These are phyloP conservation scores for Crotalus horridus DNA, from an alignment of 2,113 vertebrate species.

Conservation along the genomic window DNA sequence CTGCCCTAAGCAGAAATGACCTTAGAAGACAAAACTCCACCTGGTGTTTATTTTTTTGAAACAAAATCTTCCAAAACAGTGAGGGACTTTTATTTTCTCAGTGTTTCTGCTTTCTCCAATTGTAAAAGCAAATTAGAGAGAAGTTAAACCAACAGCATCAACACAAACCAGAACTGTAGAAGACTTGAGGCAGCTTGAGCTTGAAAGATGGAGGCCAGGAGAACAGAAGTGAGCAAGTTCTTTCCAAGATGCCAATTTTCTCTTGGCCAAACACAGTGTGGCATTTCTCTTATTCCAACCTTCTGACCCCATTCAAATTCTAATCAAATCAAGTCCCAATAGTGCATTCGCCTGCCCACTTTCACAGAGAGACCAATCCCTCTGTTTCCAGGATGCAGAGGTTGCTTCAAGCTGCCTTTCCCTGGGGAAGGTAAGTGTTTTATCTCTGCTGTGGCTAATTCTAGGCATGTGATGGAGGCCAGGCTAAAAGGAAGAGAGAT, in stretches of 20 bases:
- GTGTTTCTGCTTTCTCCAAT: neutral
- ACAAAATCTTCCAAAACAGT: neutral
- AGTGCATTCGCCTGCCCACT: neutral
- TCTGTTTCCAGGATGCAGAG: accelerated
- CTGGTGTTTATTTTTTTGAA: neutral
- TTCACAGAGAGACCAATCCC: neutral
- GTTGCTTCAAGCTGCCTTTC: accelerated
- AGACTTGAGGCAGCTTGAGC: neutral
- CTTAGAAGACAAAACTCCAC: neutral
- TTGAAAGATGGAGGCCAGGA: neutral
- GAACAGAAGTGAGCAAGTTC: neutral
- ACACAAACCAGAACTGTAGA: neutral
- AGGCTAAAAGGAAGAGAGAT: neutral
- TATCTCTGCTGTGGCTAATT: neutral
- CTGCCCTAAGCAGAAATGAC: neutral
- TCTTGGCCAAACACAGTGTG: accelerated
- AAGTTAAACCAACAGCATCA: neutral
- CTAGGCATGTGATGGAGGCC: neutral
- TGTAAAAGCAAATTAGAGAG: neutral
- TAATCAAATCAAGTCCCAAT: conserved; percentile 27
- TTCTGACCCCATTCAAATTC: conserved; percentile 20
- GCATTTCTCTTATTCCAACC: neutral
- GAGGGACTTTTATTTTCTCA: neutral
- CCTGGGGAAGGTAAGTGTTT: neutral
- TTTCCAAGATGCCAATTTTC: too few relatives aligned